These are phyloP conservation scores for Myrmecophaga tridactyla DNA, from an alignment of 2,113 vertebrate species.

Conservation along the genomic window DNA sequence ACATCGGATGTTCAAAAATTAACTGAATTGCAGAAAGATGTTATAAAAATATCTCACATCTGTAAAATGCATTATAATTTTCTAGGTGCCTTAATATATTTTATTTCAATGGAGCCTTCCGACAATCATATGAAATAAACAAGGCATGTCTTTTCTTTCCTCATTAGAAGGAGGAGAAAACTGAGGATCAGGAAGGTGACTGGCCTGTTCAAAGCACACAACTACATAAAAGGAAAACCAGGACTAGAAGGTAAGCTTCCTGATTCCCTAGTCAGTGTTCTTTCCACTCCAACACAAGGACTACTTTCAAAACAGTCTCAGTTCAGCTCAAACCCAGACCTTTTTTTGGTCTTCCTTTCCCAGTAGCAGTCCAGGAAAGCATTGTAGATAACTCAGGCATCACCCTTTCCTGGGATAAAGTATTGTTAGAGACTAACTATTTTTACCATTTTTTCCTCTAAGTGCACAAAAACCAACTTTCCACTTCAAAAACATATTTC, in stretches of 20 bases:
- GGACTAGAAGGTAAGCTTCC: background rate
- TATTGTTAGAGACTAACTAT: background rate
- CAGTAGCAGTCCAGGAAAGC: background rate
- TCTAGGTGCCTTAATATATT: constrained; percentile 15
- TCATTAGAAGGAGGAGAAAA: background rate
- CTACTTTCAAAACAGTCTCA: constrained; percentile 15
- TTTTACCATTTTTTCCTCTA: constrained; percentile 34
- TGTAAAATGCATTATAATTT: background rate
- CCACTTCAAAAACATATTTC: constrained; percentile 18
- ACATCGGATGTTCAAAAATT: background rate
- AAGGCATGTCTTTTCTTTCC: background rate
- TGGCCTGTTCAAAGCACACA: background rate
- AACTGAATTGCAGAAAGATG: background rate
- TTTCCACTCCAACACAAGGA: background rate
- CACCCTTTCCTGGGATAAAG: background rate
- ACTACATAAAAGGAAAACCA: background rate
- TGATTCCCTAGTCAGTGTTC: background rate
- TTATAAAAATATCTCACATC: background rate
- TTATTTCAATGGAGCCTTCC: background rate
- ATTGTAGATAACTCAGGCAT: background rate
- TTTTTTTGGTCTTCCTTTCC: constrained; percentile 45
- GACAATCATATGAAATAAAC: background rate
- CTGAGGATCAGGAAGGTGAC: background rate
- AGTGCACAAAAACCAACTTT: constrained; percentile 34
- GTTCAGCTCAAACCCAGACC: too few species aligned